Conservation (phyloP, 2,888 invertebrate species). For the Trissolcus japonicus region DNA sequence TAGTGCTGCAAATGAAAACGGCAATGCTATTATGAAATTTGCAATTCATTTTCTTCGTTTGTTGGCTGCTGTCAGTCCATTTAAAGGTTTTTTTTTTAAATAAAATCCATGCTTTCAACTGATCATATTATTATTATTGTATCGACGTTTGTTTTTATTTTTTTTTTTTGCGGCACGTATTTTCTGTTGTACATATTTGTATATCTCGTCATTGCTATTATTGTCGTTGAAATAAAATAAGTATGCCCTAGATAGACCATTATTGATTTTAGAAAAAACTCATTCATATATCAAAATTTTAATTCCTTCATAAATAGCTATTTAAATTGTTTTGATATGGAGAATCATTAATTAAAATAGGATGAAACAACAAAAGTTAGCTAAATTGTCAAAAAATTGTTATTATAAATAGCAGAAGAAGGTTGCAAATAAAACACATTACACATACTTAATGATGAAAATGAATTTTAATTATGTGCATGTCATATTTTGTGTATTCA, state of each 20-base stretch:
- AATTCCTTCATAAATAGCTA: background rate
- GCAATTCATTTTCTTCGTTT: background rate
- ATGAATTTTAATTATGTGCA: no score
- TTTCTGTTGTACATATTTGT: constrained; percentile 28
- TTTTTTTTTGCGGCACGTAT: constrained; percentile 2
- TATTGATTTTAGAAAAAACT: background rate
- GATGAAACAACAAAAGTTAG: no score
- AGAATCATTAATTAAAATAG: no score
- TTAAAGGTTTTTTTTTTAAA: background rate
- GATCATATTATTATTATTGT: background rate
- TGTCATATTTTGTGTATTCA: no score
- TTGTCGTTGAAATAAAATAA: constrained; percentile 16
- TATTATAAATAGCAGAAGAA: no score
- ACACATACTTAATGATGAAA: no score
- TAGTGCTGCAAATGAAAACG: constrained; percentile 10
- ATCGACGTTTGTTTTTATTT: constrained; percentile 6
- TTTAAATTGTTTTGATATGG: no score
- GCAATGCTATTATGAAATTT: background rate
- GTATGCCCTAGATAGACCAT: background rate
- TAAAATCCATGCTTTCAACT: background rate
- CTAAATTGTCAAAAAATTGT: no score
- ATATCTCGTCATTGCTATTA: constrained; percentile 18
- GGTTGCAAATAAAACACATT: no score
- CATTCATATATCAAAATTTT: no score
- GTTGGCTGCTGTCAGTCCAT: background rate